These are phyloP conservation scores for Catostylus mosaicus DNA, from an alignment of 30 jellyfish, hydroid and myxozoan species.

Conservation along the genomic window DNA sequence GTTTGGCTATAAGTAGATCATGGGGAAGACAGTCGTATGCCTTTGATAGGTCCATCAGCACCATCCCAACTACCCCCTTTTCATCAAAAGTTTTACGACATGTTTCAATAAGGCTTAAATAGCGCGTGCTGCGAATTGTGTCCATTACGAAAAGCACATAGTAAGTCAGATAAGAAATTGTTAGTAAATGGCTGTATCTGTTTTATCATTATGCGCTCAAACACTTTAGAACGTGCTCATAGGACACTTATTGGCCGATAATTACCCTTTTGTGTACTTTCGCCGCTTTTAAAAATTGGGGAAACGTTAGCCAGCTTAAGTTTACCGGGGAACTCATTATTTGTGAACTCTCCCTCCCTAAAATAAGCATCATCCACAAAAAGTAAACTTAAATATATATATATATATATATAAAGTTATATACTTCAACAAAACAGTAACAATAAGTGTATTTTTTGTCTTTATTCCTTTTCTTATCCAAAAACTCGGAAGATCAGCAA, in stretches of 20 bases:
- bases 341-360: neutral
- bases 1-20: conserved; percentile 10
- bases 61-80: neutral
- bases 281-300: neutral
- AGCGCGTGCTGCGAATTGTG: neutral
- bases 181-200: neutral
- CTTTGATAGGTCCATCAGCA: no score
- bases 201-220: neutral
- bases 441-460: neutral
- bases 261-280: neutral
- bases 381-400: no score
- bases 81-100: neutral
- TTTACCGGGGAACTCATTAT: neutral
- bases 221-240: neutral
- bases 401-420: neutral
- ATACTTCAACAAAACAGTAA: neutral
- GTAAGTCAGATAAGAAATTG: neutral
- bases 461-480: neutral
- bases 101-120: neutral
- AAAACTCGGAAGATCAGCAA: neutral
- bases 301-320: neutral
- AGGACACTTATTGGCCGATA: neutral
- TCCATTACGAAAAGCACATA: neutral
- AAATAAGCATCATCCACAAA: neutral
- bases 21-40: neutral